Evolutionary conservation across 2,113 vertebrate species (phyloP).

Genomic region (Rhynchomys soricoides): DNA sequence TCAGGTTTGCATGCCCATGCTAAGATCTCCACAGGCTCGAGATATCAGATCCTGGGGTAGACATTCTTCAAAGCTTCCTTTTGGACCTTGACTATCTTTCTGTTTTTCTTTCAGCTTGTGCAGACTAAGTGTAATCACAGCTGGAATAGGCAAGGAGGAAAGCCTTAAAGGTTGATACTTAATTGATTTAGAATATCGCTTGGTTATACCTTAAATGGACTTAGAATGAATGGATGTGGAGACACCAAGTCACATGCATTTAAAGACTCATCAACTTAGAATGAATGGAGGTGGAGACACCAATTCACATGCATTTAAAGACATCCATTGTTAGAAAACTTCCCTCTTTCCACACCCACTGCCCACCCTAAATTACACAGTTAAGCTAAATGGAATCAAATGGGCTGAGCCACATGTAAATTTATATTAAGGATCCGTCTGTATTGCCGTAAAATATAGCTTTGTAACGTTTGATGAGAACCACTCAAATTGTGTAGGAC

Average conservation of each 20-base stretch:
- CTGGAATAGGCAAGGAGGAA: conserved; percentile 23
- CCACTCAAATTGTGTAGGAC: background rate
- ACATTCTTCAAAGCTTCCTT: background rate
- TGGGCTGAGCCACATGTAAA: background rate
- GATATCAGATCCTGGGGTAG: background rate
- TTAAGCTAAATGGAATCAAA: background rate
- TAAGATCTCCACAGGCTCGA: background rate
- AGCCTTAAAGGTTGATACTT: conserved; percentile 36
- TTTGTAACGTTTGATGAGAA: conserved; percentile 29
- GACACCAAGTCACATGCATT: conserved; percentile 27
- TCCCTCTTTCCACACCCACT: background rate
- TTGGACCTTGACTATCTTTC: conserved; percentile 23
- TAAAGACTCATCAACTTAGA: conserved; percentile 53
- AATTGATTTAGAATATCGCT: conserved; percentile 50
- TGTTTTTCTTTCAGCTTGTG: background rate
- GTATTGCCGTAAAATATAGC: background rate
- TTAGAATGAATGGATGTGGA: conserved; percentile 41
- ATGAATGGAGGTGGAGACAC: conserved; percentile 17
- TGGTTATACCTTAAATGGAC: conserved; percentile 20
- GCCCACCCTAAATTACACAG: conserved; percentile 5
- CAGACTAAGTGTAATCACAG: conserved; percentile 56
- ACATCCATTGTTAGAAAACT: conserved; percentile 22
- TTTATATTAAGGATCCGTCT: background rate
- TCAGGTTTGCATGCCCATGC: background rate
- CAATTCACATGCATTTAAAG: conserved; percentile 43